Evolutionary conservation across 2,113 vertebrate species (phyloP).

Genomic region (Suncus etruscus): DNA sequence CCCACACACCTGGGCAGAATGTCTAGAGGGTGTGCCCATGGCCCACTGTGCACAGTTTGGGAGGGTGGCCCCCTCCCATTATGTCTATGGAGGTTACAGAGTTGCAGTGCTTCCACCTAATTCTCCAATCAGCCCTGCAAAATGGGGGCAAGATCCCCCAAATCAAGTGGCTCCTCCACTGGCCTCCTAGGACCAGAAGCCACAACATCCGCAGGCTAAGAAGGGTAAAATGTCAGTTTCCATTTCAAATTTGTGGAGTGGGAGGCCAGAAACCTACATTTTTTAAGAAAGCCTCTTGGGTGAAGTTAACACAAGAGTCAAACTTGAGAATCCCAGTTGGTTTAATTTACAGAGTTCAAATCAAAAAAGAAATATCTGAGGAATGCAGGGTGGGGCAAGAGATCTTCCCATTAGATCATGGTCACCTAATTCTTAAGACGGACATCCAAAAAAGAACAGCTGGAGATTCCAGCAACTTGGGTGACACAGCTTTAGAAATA

Average conservation of each 20-base stretch:
- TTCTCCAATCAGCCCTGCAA: not conserved
- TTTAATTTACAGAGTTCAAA: slow-evolving; percentile 68
- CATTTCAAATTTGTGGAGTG: not conserved
- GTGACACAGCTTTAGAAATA: slow-evolving; percentile 58
- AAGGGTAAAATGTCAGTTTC: not conserved
- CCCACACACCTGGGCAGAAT: no score
- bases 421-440: slow-evolving; percentile 71
- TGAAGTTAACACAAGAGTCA: not conserved
- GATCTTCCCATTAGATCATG: slow-evolving; percentile 67
- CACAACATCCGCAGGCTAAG: not conserved
- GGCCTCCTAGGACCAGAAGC: not conserved
- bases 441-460: slow-evolving; percentile 76
- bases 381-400: slow-evolving; percentile 62
- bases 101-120: no score
- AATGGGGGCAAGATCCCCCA: not conserved
- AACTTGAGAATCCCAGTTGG: not conserved
- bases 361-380: slow-evolving; percentile 52
- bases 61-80: no score
- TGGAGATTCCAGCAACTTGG: slow-evolving; percentile 35
- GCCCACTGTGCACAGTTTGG: no score
- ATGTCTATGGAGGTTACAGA: no score
- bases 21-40: not conserved
- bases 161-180: not conserved
- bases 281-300: not conserved
- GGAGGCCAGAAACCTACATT: not conserved